phyloP scores from a whole-genome alignment of 2,888 invertebrate species.

The Hedychridium roseum region DNA sequence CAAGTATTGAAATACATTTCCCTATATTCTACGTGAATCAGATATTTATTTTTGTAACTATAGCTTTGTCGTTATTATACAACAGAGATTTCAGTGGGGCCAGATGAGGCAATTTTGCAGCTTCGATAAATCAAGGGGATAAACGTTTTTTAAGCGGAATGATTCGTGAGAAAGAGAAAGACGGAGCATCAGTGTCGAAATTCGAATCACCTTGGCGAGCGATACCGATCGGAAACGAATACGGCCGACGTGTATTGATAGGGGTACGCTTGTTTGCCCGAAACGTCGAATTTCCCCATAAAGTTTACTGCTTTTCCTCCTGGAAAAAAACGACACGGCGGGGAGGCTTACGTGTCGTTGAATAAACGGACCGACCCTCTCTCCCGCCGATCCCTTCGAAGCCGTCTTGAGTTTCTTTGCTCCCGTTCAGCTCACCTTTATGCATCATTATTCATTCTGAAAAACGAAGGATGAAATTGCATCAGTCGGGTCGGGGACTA shows the following conservation, averaged over 20 bases:
- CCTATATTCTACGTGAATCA: too few relatives aligned
- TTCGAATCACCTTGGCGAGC: too few relatives aligned
- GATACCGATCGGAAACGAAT: constrained; percentile 29
- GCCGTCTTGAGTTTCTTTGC: not conserved
- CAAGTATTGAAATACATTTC: too few relatives aligned
- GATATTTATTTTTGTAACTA: too few relatives aligned
- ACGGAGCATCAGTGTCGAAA: too few relatives aligned
- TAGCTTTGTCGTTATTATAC: too few relatives aligned
- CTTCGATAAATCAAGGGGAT: too few relatives aligned
- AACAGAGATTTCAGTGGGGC: too few relatives aligned
- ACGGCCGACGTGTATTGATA: constrained; percentile 35
- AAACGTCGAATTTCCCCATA: constrained; percentile 39
- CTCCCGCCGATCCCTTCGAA: constrained; percentile 9
- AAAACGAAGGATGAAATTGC: not conserved
- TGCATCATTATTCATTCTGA: constrained; percentile 12
- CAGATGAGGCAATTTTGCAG: too few relatives aligned
- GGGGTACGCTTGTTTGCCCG: constrained; percentile 39
- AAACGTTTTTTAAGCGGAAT: too few relatives aligned
- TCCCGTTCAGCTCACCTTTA: constrained; percentile 17
- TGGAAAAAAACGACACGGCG: constrained; percentile 5
- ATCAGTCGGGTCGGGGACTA: too few relatives aligned
- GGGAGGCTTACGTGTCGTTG: constrained; percentile 42
- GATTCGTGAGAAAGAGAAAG: too few relatives aligned
- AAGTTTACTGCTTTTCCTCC: constrained; percentile 34
- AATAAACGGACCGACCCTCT: constrained; percentile 45